These are phyloP conservation scores for Hemaris fuciformis DNA, from an alignment of 2,888 invertebrate genomes.

Conservation along the genomic window DNA sequence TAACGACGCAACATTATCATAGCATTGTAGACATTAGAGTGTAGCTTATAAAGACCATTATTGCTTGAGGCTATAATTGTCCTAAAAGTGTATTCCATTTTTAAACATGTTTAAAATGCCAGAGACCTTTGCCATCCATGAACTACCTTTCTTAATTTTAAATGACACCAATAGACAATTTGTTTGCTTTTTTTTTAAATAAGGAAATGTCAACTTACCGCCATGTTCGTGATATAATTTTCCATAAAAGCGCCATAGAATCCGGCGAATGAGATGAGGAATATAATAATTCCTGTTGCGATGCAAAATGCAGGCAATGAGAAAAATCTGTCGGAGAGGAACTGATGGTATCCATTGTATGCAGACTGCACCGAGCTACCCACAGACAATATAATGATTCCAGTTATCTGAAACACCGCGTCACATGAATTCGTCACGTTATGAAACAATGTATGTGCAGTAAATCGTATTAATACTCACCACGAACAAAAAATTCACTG, in stretches of 20 bases:
- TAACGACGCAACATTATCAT: background rate
- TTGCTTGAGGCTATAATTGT: background rate
- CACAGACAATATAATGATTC: conserved; percentile 87
- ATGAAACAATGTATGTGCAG: background rate
- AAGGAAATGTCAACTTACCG: conserved; percentile 75
- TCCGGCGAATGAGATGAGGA: conserved; percentile 91
- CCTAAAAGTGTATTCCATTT: conserved; percentile 4
- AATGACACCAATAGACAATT: background rate
- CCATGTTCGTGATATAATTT: conserved; percentile 90
- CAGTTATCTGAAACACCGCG: conserved; percentile 85
- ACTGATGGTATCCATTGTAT: conserved; percentile 84
- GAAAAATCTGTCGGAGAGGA: conserved; percentile 85
- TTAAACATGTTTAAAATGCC: background rate
- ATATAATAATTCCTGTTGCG: conserved; percentile 86
- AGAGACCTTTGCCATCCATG: background rate
- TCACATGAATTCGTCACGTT: conserved; percentile 19
- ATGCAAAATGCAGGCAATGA: conserved; percentile 88
- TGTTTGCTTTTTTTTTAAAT: background rate
- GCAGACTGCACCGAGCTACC: conserved; percentile 86
- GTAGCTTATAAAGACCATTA: background rate
- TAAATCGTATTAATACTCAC: conserved; percentile 49
- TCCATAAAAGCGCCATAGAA: conserved; percentile 94
- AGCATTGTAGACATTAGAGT: conserved; percentile 1
- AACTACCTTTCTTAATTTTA: background rate
- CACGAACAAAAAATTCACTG: conserved; percentile 69